A percentile compares a stretch with the other conserved stretches of the same genome.
These are phyloP conservation scores for Ceratoteleas bidentatus DNA, from an alignment of 1,140 invertebrate species.

Conservation along the genomic window DNA sequence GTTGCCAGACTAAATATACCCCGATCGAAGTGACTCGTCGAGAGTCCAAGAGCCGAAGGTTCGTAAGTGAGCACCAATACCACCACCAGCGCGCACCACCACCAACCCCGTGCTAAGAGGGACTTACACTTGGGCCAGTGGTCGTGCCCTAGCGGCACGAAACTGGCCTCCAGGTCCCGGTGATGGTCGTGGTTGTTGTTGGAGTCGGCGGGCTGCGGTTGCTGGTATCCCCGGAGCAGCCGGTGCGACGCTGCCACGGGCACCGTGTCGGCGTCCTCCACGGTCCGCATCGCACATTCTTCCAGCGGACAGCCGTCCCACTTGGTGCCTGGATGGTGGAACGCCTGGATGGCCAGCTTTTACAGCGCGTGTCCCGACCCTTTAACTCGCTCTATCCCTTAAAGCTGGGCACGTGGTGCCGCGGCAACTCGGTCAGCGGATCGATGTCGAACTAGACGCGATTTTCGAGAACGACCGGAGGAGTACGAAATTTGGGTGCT, in stretches of 20 bases:
- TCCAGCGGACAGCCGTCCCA: conserved; percentile 54
- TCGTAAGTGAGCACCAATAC: not conserved
- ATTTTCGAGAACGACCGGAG: not conserved
- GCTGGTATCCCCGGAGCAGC: conserved; percentile 63
- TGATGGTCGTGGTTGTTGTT: conserved; percentile 80
- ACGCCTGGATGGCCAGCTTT: conserved; percentile 44
- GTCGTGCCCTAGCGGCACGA: conserved; percentile 73
- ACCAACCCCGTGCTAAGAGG: conserved; percentile 50
- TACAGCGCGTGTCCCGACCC: not conserved
- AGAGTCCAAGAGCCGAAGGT: too few relatives aligned
- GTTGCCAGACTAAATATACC: too few relatives aligned
- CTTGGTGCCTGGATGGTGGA: conserved; percentile 37
- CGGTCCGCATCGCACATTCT: conserved; percentile 76
- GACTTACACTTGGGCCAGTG: conserved; percentile 80
- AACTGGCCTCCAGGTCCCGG: conserved; percentile 75
- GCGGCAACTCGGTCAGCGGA: conserved; percentile 42
- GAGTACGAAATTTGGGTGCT: too few relatives aligned
- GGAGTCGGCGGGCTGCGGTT: conserved; percentile 72
- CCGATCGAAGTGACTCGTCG: too few relatives aligned
- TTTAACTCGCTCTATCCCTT: conserved; percentile 49
- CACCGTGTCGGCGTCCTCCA: conserved; percentile 75
- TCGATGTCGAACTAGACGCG: conserved; percentile 25
- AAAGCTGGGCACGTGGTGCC: conserved; percentile 54
- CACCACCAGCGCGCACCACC: not conserved
- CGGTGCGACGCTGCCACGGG: conserved; percentile 67